phyloP scores from a whole-genome alignment of 2,113 vertebrate species.

The Brachyhypopomus gauderio region DNA sequence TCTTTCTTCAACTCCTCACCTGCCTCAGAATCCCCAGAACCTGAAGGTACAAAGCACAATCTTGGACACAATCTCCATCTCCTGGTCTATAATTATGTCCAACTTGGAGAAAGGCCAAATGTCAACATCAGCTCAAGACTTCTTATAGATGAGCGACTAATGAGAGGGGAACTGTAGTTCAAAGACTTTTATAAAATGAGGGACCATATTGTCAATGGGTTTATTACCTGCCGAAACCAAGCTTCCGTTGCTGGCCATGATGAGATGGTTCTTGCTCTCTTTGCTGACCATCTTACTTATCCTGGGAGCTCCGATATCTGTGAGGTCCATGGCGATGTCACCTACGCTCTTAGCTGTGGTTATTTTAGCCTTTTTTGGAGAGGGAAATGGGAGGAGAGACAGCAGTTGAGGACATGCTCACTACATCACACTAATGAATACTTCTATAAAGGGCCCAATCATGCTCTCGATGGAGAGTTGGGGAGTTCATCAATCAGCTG shows the following conservation, averaged over 20 bases:
- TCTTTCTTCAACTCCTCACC: slow-evolving; percentile 93
- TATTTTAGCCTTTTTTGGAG: slow-evolving; percentile 84
- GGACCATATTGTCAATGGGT: background rate
- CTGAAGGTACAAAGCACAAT: slow-evolving; percentile 63
- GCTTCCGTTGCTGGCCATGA: slow-evolving; percentile 95
- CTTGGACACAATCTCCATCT: slow-evolving; percentile 1
- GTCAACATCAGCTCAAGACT: background rate
- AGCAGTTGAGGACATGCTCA: slow-evolving; percentile 1
- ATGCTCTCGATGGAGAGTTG: slow-evolving; percentile 33
- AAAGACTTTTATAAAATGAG: background rate
- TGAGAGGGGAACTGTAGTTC: background rate
- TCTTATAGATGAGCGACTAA: background rate
- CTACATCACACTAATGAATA: slow-evolving; percentile 57
- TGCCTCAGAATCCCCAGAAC: slow-evolving; percentile 90
- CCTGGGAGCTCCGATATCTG: slow-evolving; percentile 79
- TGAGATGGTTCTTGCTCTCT: slow-evolving; percentile 86
- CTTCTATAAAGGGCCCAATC: slow-evolving; percentile 48
- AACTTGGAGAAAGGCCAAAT: background rate
- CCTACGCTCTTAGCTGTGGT: slow-evolving; percentile 87
- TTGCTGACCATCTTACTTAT: slow-evolving; percentile 79
- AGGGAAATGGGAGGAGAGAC: slow-evolving; percentile 1
- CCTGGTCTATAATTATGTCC: background rate
- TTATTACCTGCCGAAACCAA: slow-evolving; percentile 89
- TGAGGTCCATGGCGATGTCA: slow-evolving; percentile 92
- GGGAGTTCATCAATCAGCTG: slow-evolving; percentile 61